phyloP scores from a whole-genome alignment of 2,888 invertebrate genomes.

The Drosophila demipolita region DNA sequence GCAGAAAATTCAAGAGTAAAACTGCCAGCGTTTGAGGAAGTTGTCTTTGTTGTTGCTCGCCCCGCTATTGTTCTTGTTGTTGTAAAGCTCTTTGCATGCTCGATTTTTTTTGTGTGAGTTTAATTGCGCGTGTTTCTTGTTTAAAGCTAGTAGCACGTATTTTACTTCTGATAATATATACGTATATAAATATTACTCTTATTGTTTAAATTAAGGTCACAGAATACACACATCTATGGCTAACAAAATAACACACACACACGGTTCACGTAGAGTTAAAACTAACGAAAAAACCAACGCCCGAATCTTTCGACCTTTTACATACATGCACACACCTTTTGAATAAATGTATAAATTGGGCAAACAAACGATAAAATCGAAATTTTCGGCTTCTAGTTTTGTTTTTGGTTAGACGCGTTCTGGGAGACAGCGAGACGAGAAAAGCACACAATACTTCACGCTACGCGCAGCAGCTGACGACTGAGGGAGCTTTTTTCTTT shows the following conservation, averaged over 20 bases:
- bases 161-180: slow-evolving; percentile 19
- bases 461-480: slow-evolving; percentile 85
- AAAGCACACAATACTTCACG: slow-evolving; percentile 81
- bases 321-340: slow-evolving; percentile 13
- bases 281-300: slow-evolving; percentile 10
- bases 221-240: slow-evolving; percentile 22
- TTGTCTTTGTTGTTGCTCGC: slow-evolving; percentile 28
- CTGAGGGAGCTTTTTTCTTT: slow-evolving; percentile 82
- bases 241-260: background rate
- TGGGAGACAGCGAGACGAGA: slow-evolving; percentile 53
- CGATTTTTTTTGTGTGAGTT: slow-evolving; percentile 42
- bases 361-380: slow-evolving; percentile 3
- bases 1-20: slow-evolving; percentile 34
- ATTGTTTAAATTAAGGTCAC: slow-evolving; percentile 62
- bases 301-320: slow-evolving; percentile 16
- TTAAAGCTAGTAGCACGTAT: slow-evolving; percentile 19
- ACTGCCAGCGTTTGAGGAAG: slow-evolving; percentile 60
- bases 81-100: slow-evolving; percentile 58
- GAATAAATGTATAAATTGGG: slow-evolving; percentile 2
- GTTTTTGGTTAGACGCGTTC: slow-evolving; percentile 51
- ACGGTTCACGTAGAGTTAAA: slow-evolving; percentile 33
- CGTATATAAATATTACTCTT: slow-evolving; percentile 4
- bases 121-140: slow-evolving; percentile 51
- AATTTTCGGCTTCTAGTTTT: slow-evolving; percentile 21
- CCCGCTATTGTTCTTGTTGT: slow-evolving; percentile 38